Percentiles rank a stretch among this genome's conserved stretches.
phyloP scores from a whole-genome alignment of 2,113 vertebrate species.

The Gopherus flavomarginatus region DNA sequence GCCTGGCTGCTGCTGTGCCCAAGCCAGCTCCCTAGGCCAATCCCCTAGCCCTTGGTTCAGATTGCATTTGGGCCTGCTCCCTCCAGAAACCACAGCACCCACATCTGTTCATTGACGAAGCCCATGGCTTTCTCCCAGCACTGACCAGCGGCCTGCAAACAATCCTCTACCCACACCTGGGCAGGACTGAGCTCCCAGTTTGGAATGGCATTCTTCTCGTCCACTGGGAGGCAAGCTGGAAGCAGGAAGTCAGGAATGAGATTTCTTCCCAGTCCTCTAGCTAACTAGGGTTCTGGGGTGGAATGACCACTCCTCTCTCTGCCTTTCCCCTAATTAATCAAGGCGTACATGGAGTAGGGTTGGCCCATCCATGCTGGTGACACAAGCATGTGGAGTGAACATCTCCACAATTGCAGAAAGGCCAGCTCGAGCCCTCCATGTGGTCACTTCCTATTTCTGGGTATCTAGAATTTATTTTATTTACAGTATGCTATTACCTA shows the following conservation, averaged over 20 bases:
- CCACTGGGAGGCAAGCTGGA: neutral
- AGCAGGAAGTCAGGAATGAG: neutral
- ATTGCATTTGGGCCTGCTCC: neutral
- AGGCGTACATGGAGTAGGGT: neutral
- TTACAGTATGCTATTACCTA: neutral
- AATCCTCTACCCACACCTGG: neutral
- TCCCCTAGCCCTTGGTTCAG: neutral
- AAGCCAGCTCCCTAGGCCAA: neutral
- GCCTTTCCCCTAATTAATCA: neutral
- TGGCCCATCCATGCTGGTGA: neutral
- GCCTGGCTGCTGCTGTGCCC: neutral
- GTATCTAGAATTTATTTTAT: neutral
- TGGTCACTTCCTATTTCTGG: neutral
- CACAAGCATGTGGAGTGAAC: neutral
- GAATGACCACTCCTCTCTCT: neutral
- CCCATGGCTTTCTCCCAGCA: constrained; percentile 15
- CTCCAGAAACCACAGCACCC: neutral
- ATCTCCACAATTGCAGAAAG: neutral
- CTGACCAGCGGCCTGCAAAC: neutral
- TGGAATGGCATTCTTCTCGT: neutral
- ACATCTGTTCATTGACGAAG: neutral
- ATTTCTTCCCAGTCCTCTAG: constrained; percentile 16
- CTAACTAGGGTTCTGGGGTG: neutral
- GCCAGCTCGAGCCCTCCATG: neutral
- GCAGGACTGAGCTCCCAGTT: neutral